Evolutionary conservation across 2,113 vertebrate species (phyloP).

Genomic region (Leucoraja erinaceus): DNA sequence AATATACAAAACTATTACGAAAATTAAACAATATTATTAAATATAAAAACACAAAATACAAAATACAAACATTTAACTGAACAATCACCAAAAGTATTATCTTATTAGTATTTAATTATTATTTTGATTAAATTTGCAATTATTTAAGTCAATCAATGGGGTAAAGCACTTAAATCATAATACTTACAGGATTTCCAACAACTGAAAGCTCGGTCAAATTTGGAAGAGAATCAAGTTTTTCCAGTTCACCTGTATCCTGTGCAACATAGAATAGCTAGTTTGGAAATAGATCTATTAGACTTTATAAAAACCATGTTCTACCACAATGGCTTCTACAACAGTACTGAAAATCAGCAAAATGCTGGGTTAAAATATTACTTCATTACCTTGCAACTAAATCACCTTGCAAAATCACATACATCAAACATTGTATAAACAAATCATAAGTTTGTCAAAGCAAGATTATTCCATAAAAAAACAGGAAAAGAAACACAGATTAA

Average conservation of each 20-base stretch:
- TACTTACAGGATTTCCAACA: slow-evolving; percentile 72
- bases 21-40: no score
- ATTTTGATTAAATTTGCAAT: no score
- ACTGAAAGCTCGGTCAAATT: slow-evolving; percentile 71
- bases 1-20: no score
- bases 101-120: no score
- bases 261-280: background rate
- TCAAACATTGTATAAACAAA: background rate
- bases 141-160: no score
- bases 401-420: background rate
- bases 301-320: background rate
- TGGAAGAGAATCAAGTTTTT: slow-evolving; percentile 68
- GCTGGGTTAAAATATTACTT: background rate
- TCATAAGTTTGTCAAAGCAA: no score
- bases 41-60: no score
- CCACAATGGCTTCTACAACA: background rate
- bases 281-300: background rate
- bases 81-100: no score
- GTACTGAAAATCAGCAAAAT: slow-evolving; percentile 14
- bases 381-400: background rate
- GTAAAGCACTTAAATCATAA: background rate
- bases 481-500: no score
- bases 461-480: no score
- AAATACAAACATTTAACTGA: no score
- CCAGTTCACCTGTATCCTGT: slow-evolving; percentile 69